Conservation (phyloP, 2,797 vertebrate genomes). For the Gila robusta region DNA sequence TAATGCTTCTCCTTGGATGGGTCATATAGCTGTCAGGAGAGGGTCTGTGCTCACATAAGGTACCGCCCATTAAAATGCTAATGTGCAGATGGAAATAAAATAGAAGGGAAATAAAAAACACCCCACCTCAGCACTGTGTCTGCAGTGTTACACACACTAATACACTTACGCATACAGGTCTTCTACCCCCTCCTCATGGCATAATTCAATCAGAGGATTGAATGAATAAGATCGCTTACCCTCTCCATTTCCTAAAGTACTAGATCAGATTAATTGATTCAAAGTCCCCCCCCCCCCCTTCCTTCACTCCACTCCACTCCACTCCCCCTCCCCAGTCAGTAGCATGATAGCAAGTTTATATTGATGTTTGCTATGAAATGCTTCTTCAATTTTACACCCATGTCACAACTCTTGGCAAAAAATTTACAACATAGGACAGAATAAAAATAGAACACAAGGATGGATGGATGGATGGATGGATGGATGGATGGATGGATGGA, state of each 20-base stretch:
- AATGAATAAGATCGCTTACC: constrained; percentile 86
- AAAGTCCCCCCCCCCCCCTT: constrained; percentile 26
- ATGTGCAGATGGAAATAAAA: constrained; percentile 56
- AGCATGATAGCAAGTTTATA: constrained; percentile 76
- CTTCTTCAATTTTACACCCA: constrained; percentile 66
- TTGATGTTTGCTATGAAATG: constrained; percentile 82
- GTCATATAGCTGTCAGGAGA: constrained; percentile 70
- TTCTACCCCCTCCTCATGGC: constrained; percentile 69
- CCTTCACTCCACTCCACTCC: not conserved
- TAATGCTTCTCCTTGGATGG: constrained; percentile 58
- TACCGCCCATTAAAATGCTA: constrained; percentile 71
- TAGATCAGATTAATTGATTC: constrained; percentile 90
- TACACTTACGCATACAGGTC: constrained; percentile 63
- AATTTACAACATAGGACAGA: not conserved
- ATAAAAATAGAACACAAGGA: not conserved
- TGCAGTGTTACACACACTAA: constrained; percentile 60
- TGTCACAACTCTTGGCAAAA: constrained; percentile 45
- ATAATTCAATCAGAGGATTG: constrained; percentile 86
- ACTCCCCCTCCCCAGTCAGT: constrained; percentile 47
- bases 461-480: not conserved
- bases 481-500: not conserved
- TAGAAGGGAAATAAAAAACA: constrained; percentile 56
- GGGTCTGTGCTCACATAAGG: constrained; percentile 63
- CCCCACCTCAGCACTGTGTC: constrained; percentile 58
- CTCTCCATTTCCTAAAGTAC: constrained; percentile 86